Evolutionary conservation across 1,140 invertebrate species (phyloP).

Genomic region (Drosophila mayri): DNA sequence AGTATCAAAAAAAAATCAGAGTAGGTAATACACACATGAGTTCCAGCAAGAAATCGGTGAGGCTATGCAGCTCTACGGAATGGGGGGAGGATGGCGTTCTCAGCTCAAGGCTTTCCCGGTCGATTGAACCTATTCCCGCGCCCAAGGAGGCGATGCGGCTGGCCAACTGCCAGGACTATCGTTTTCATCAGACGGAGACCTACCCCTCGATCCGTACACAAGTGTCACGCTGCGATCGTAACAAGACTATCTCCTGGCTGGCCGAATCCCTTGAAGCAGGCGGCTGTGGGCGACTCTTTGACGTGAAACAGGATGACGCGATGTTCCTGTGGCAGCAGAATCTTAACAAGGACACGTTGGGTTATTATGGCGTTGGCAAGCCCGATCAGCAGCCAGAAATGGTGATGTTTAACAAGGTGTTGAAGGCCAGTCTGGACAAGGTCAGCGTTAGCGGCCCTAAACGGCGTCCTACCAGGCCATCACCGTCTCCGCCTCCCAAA

Average conservation of each 20-base stretch:
- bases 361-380: slow-evolving; percentile 44
- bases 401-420: slow-evolving; percentile 29
- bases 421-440: slow-evolving; percentile 22
- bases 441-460: slow-evolving; percentile 11
- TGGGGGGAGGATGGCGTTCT: background rate
- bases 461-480: too few relatives aligned
- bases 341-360: slow-evolving; percentile 51
- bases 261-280: slow-evolving; percentile 6
- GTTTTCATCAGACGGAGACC: slow-evolving; percentile 21
- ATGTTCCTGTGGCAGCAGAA: slow-evolving; percentile 47
- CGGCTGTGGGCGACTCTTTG: slow-evolving; percentile 34
- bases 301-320: slow-evolving; percentile 20
- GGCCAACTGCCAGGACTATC: slow-evolving; percentile 31
- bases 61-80: too few relatives aligned
- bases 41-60: background rate
- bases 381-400: slow-evolving; percentile 28
- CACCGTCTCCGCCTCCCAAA: background rate
- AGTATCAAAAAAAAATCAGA: slow-evolving; percentile 1
- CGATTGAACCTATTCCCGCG: too few relatives aligned
- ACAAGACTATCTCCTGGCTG: slow-evolving; percentile 16
- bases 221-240: slow-evolving; percentile 25
- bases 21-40: slow-evolving; percentile 17
- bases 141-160: slow-evolving; percentile 1
- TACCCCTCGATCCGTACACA: slow-evolving; percentile 43
- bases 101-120: background rate